Percentiles rank a stretch among this genome's conserved stretches.
Evolutionary conservation across 2,888 invertebrate genomes (phyloP).

Genomic region (Microctonus aethiopoides): DNA sequence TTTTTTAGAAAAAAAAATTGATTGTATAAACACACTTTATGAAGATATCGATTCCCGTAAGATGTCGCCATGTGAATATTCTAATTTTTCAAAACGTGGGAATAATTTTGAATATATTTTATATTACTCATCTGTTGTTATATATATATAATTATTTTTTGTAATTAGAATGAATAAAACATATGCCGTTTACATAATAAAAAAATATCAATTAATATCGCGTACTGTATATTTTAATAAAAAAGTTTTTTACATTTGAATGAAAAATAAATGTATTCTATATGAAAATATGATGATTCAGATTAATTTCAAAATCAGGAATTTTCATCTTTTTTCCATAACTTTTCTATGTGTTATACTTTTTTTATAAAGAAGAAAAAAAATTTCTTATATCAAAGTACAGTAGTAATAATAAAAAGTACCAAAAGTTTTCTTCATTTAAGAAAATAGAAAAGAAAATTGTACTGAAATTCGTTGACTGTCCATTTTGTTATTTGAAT

Average conservation of each 20-base stretch:
- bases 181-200: neutral
- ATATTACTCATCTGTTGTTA: neutral
- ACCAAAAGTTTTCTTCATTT: neutral
- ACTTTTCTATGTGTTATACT: neutral
- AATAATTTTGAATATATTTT: neutral
- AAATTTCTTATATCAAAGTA: no score
- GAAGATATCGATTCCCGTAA: no score
- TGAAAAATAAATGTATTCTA: slow-evolving; percentile 60
- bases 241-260: slow-evolving; percentile 52
- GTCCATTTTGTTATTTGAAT: neutral
- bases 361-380: no score
- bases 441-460: neutral
- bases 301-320: slow-evolving; percentile 48
- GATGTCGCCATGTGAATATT: slow-evolving; percentile 9
- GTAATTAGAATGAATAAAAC: neutral
- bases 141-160: neutral
- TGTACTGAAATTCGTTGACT: neutral
- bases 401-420: no score
- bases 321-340: slow-evolving; percentile 16
- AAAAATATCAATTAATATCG: neutral
- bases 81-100: neutral
- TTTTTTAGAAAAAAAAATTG: no score
- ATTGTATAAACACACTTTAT: no score
- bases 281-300: slow-evolving; percentile 46
- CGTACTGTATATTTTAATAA: slow-evolving; percentile 1